These are phyloP conservation scores for Dasypolia templi DNA, from an alignment of 2,888 invertebrate genomes.

Conservation along the genomic window DNA sequence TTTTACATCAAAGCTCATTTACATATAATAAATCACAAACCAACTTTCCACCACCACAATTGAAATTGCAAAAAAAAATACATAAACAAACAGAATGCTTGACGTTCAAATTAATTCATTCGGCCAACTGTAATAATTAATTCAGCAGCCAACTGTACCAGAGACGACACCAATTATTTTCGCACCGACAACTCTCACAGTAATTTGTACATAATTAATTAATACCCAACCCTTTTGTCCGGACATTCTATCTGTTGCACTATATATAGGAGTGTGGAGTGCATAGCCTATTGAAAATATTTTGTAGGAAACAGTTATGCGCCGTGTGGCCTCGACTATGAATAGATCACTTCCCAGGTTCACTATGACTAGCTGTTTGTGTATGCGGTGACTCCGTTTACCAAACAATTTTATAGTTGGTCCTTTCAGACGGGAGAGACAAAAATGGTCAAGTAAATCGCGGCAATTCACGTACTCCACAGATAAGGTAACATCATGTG, in stretches of 20 bases:
- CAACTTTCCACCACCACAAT: constrained; percentile 45
- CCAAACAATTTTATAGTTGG: neutral
- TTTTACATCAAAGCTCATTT: constrained; percentile 5
- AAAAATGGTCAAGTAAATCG: neutral
- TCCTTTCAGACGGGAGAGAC: neutral
- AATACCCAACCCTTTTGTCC: constrained; percentile 52
- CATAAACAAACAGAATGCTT: constrained; percentile 54
- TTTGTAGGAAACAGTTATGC: constrained; percentile 16
- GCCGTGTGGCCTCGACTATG: constrained; percentile 16
- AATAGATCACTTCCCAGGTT: constrained; percentile 25
- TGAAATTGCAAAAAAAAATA: constrained; percentile 55
- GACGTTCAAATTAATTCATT: constrained; percentile 66
- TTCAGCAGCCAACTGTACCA: constrained; percentile 63
- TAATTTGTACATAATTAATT: constrained; percentile 67
- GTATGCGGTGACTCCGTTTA: neutral
- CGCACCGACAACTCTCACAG: constrained; percentile 61
- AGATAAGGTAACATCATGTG: neutral
- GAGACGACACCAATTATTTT: constrained; percentile 66
- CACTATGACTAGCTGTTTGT: constrained; percentile 16
- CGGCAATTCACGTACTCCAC: no score
- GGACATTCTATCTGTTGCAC: constrained; percentile 31
- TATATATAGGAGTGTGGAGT: constrained; percentile 15
- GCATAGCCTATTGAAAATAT: constrained; percentile 29
- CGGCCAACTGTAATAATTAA: constrained; percentile 69
- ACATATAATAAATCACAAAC: constrained; percentile 29